These are phyloP conservation scores for Rhopalosiphum maidis DNA, from an alignment of 1,140 invertebrate genomes.

Conservation along the genomic window DNA sequence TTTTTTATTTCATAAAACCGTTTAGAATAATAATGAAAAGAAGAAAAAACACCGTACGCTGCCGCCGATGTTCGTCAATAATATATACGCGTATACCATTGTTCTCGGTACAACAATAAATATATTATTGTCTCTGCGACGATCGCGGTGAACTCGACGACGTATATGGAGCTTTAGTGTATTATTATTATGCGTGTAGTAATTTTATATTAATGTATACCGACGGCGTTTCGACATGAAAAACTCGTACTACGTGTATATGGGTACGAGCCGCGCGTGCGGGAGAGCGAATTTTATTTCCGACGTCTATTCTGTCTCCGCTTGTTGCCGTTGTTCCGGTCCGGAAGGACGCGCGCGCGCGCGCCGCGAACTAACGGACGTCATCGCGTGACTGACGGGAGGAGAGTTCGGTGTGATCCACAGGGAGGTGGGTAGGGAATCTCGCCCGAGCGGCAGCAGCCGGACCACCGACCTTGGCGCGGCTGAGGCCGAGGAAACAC, in stretches of 20 bases:
- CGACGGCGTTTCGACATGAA: background rate
- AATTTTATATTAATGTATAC: background rate
- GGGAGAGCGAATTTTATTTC: background rate
- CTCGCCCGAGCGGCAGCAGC: background rate
- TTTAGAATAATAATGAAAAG: conserved; percentile 4
- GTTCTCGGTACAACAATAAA: conserved; percentile 39
- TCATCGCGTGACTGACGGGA: background rate
- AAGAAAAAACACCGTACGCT: conserved; percentile 1
- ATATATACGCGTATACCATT: background rate
- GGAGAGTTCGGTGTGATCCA: background rate
- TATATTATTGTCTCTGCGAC: conserved; percentile 8
- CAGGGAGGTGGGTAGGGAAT: background rate
- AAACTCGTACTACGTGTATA: background rate
- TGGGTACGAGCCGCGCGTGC: background rate
- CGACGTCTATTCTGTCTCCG: background rate
- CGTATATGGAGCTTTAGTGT: background rate
- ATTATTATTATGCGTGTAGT: background rate
- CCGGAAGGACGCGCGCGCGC: background rate
- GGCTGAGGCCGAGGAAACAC: background rate
- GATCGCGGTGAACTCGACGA: background rate
- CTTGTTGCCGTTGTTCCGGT: conserved; percentile 2
- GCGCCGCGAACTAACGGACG: background rate
- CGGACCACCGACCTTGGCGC: background rate
- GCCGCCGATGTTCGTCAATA: conserved; percentile 18
- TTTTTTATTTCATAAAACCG: conserved; percentile 32